A percentile compares a stretch with the other conserved stretches of the same genome.
Evolutionary conservation across 2,888 invertebrate genomes (phyloP).

Genomic region (Andrena minutula): DNA sequence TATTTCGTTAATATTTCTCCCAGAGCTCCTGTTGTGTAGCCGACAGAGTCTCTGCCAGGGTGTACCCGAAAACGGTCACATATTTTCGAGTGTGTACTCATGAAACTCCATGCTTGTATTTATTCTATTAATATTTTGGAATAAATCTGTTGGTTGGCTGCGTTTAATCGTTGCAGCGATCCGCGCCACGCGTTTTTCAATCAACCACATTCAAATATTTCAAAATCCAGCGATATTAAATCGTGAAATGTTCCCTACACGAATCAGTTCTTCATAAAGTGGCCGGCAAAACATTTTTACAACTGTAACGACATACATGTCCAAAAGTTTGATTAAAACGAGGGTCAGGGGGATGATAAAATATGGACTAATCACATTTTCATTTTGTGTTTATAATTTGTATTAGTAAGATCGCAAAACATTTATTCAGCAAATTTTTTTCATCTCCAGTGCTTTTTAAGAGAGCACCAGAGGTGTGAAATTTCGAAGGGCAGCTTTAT

Average conservation of each 20-base stretch:
- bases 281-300: background rate
- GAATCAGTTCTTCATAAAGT: background rate
- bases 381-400: no score
- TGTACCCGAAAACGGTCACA: no score
- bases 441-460: no score
- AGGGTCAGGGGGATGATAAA: no score
- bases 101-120: background rate
- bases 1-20: constrained; percentile 61
- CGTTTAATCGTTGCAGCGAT: background rate
- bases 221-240: background rate
- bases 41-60: no score
- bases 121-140: background rate
- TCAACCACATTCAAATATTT: background rate
- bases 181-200: constrained; percentile 1
- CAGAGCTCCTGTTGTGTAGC: background rate
- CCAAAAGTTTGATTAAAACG: background rate
- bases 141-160: background rate
- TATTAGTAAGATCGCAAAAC: no score
- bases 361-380: no score
- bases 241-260: background rate
- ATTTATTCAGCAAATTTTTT: no score
- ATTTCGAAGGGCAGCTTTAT: no score
- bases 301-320: background rate
- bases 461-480: no score
- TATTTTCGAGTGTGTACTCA: constrained; percentile 2